Conservation (phyloP, 2,797 vertebrate genomes). For the Poecilia wingei region DNA sequence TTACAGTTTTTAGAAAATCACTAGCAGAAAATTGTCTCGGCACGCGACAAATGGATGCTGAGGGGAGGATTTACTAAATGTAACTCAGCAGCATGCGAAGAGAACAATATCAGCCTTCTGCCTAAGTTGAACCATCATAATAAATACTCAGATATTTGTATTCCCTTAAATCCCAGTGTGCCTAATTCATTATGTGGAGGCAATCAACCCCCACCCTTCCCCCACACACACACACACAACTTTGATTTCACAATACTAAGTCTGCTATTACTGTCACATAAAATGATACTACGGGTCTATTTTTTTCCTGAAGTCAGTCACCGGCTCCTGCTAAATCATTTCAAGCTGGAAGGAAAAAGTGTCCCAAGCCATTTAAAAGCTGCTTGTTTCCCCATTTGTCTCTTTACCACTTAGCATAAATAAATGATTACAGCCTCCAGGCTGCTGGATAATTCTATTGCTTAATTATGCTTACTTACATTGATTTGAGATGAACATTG, state of each 20-base stretch:
- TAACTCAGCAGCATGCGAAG: constrained; percentile 37
- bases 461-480: constrained; percentile 51
- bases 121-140: constrained; percentile 32
- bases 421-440: constrained; percentile 43
- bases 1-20: constrained; percentile 29
- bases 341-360: constrained; percentile 15
- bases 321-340: constrained; percentile 11
- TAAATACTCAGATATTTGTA: constrained; percentile 52
- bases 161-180: constrained; percentile 26
- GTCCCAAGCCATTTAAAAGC: constrained; percentile 20
- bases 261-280: constrained; percentile 25
- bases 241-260: constrained; percentile 35
- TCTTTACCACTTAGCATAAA: constrained; percentile 49
- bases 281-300: constrained; percentile 23
- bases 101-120: constrained; percentile 38
- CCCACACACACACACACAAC: constrained; percentile 20
- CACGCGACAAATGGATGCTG: constrained; percentile 20
- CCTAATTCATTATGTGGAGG: constrained; percentile 41
- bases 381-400: constrained; percentile 20
- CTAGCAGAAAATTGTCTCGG: constrained; percentile 13
- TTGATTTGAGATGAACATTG: constrained; percentile 50
- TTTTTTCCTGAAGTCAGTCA: constrained; percentile 9
- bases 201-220: constrained; percentile 25
- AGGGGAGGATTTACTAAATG: constrained; percentile 21
- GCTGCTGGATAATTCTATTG: constrained; percentile 49